A percentile compares a stretch with the other conserved stretches of the same genome.
These are phyloP conservation scores for Eubasilissa splendida DNA, from an alignment of 2,888 invertebrate genomes.

Conservation along the genomic window DNA sequence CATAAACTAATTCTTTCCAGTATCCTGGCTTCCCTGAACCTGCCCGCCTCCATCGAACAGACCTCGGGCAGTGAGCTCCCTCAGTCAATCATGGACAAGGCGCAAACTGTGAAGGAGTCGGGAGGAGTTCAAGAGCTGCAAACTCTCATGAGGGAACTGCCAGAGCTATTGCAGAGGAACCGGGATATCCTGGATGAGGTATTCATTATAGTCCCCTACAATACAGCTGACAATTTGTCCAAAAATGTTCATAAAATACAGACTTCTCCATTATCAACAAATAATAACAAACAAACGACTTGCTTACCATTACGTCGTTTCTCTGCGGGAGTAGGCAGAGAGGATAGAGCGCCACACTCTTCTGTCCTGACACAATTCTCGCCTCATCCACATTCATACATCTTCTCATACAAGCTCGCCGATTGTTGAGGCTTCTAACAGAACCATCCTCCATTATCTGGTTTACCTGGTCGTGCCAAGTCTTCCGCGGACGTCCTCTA, in stretches of 20 bases:
- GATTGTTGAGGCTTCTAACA: too few species aligned
- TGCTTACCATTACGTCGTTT: too few species aligned
- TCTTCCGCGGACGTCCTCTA: too few species aligned
- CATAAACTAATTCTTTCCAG: constrained; percentile 64
- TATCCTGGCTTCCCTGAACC: constrained; percentile 91
- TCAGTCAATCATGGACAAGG: constrained; percentile 90
- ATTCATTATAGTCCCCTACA: background rate
- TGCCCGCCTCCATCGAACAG: constrained; percentile 97
- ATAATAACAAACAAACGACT: too few species aligned
- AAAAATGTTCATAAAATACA: constrained; percentile 18
- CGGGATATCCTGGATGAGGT: constrained; percentile 96
- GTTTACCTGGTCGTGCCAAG: too few species aligned
- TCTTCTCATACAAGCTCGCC: too few species aligned
- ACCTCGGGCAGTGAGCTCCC: constrained; percentile 84
- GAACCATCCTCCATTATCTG: too few species aligned
- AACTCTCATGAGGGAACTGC: constrained; percentile 87
- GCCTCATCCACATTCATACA: too few species aligned
- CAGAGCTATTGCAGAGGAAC: constrained; percentile 92
- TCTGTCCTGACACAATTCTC: too few species aligned
- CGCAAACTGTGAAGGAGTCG: constrained; percentile 80
- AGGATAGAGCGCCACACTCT: too few species aligned
- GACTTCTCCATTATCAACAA: too few species aligned
- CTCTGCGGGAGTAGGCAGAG: too few species aligned
- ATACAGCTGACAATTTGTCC: background rate
- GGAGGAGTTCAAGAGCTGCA: constrained; percentile 85